phyloP scores from a whole-genome alignment of 2,113 vertebrate genomes.

The Dascyllus trimaculatus region DNA sequence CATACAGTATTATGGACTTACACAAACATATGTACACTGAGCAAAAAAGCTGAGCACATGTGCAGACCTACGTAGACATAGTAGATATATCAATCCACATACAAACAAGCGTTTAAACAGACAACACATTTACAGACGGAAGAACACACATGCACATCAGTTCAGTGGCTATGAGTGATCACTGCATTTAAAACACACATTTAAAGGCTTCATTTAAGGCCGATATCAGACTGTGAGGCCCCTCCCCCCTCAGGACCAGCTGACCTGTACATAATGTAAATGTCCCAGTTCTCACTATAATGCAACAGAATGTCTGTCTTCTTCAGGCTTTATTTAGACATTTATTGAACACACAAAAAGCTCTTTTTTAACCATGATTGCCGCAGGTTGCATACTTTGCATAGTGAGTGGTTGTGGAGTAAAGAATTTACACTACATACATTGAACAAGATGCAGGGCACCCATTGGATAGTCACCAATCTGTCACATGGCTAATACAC shows the following conservation, averaged over 20 bases:
- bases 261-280: constrained; percentile 66
- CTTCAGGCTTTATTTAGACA: constrained; percentile 16
- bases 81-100: background rate
- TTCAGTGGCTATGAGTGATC: constrained; percentile 37
- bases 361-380: background rate
- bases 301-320: constrained; percentile 6
- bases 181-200: constrained; percentile 18
- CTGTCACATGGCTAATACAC: constrained; percentile 31
- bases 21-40: background rate
- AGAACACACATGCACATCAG: constrained; percentile 8
- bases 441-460: background rate
- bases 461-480: constrained; percentile 4
- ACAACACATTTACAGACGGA: constrained; percentile 12
- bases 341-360: background rate
- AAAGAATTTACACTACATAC: background rate
- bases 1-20: constrained; percentile 26
- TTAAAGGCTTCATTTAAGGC: constrained; percentile 39
- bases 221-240: constrained; percentile 4
- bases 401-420: background rate
- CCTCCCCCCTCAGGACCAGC: constrained; percentile 25
- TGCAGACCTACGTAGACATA: background rate
- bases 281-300: constrained; percentile 45
- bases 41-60: background rate
- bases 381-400: background rate
- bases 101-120: background rate